A percentile compares a stretch with the other conserved stretches of the same genome.
phyloP scores from a whole-genome alignment of 92 coral and sea anemone species.

The Paramuricea clavata region DNA sequence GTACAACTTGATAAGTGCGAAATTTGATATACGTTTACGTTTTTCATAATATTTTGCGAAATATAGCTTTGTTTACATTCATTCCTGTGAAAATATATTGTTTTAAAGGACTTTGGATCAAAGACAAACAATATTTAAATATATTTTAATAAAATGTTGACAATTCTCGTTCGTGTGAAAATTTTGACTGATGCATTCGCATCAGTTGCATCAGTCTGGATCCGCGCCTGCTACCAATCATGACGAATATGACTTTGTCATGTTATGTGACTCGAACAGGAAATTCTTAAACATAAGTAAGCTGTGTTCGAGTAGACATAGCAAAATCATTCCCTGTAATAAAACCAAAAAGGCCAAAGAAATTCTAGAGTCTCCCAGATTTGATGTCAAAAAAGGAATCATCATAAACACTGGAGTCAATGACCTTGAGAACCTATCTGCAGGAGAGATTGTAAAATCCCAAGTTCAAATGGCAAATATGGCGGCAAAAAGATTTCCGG shows the following conservation, averaged over 20 bases:
- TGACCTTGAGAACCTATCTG: constrained; percentile 32
- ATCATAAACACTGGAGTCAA: constrained; percentile 51
- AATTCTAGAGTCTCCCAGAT: constrained; percentile 32
- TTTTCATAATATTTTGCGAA: no score
- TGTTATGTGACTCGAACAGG: constrained; percentile 56
- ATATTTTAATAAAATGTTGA: no score
- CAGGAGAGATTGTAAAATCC: background rate
- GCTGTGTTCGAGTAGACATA: background rate
- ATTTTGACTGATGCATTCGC: no score
- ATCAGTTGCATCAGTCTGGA: no score
- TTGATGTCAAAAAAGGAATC: constrained; percentile 15
- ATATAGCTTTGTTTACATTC: no score
- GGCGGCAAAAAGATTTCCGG: constrained; percentile 23
- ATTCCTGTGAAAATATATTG: no score
- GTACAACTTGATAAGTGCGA: no score
- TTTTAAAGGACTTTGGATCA: no score
- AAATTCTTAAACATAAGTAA: background rate
- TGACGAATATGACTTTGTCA: constrained; percentile 22
- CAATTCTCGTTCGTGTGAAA: no score
- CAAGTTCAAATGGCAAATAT: constrained; percentile 26
- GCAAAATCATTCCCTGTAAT: constrained; percentile 35
- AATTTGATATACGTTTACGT: no score
- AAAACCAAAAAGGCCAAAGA: constrained; percentile 41
- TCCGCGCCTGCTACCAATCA: background rate
- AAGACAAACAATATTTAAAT: no score